Evolutionary conservation across 2,888 invertebrate species (phyloP), one percentile per base, ranked within the genome.

Genomic region (Scaptomyza caliginosa): DNA sequence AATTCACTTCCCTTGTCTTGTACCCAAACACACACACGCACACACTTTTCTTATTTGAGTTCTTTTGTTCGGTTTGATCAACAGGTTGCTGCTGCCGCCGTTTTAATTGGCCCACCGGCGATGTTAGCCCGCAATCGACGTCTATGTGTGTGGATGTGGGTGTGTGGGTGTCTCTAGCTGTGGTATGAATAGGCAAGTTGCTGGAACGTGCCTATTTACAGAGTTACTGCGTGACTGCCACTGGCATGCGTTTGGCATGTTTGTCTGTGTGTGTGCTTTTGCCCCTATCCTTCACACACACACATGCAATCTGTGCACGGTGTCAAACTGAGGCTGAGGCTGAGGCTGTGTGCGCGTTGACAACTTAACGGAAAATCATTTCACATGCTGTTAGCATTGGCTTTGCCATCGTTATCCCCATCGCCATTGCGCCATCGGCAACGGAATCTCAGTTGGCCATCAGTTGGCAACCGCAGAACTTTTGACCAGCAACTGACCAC

Each of bases 341-440:
- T 54, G 57, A 39, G 24, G 21, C 56, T 69, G 7, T 34, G 46
- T 23, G 43, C 43, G 39, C 46, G 45, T 65, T 76, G 81, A 81
- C 84, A 78, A 59, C 65, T 60, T 69, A 74, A 74, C 74, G 84
- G 74, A 78, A 80, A 76, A 69, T 76, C 69, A 76, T 84, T 81
- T 78, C 65, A 76, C 56, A 64, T 59, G 55, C 79, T 46, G 55
- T 52, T 57, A 38, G 32, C 82, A 51, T 34, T 39, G 32, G 30
- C 46, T 32, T 38, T 43, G 30, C 1, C 26, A 30, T 2, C 4
- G 8, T 28, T 28, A 19, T 13, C 17, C 36, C 6, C 55, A 40
- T 8, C 16, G 23, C 10, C 13, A 23, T 3, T 8, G 26, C 8
- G 11, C 8, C 4, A 16, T 46, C 24, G 42, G 26, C 16, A 13